Base-by-base conservation (phyloP, 2,113 vertebrate species). In the Uria aalge region DNA sequence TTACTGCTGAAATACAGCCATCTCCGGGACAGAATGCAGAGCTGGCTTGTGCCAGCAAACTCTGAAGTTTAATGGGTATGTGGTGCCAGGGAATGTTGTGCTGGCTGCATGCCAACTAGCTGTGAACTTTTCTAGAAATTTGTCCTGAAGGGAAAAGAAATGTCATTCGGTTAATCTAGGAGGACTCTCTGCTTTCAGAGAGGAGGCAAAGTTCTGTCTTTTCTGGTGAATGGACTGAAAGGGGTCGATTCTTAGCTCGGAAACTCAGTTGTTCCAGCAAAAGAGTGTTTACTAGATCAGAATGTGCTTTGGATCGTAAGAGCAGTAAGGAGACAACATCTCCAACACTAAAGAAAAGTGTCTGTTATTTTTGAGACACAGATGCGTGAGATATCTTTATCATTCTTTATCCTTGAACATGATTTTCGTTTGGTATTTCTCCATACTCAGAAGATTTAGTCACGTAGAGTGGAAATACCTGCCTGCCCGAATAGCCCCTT, bases 71-170 rank as follows among this genome's bases (percentile, higher is more conserved):
- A 95, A 91, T 88, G 87, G 91, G 41, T 55, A 40, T 82, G 53
- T 47, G 50, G 89, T 96, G 94, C 92, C 95, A 97, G 80, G 82
- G 89, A 97, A 97, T 97, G 92, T 57, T 41, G 34, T 85, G 69
- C 53, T 95, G 95, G 91, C 80, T 73, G 41, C 34, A 9, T 76
- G 94, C 96, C 95, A 97, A 0, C 40, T 76, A 66, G 55, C 77
- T 87, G 50, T 89, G 92, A 94, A 74, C 87, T 97, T 80, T 84
- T 95, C 89, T 95, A 93, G 92, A 96, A 95, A 77, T 82, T 85
- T 90, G 57, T 90, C 89, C 71, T 22, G 40, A 76, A 90, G 81
- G 77, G 87, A 94, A 47, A 84, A 91, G 53, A 94, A 92, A 82
- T 30, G n/a, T 80, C 77, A 66, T 89, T 85, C 85, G 66, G 48